Evolutionary conservation across 2,888 invertebrate species (phyloP), one percentile per base, ranked within the genome.

Genomic region (Ferdinandea cuprea): DNA sequence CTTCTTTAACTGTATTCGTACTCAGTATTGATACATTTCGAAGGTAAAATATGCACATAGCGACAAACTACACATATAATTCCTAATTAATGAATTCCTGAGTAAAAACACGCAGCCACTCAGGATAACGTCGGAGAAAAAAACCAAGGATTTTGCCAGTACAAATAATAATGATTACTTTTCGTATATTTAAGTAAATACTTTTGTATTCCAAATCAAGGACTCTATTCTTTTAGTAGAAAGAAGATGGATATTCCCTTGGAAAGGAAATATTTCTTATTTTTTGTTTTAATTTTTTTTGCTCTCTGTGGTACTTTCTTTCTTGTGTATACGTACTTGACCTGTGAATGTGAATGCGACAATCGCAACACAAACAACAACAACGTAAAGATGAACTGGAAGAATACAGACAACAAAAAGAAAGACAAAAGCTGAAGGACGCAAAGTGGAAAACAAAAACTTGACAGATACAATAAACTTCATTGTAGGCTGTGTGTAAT

Each of bases 401-500:
- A 5, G 15, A 5, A 3, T 2, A 37, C 28, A 4, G 2, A 6
- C 30, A 40, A 32, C n/a, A 42, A 13, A 6, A 13, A 11, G 42
- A 48, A 54, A 37, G 17, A 30, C 9, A 21, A 58, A 15, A 17
- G 15, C 30, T 37, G 17, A 61, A 32, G 30, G 28, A 7, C 15
- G 13, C 19, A 3, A 59, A 32, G 54, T 46, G n/a, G 19, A 61
- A 46, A 69, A 69, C 52, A 48, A 63, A 46, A 63, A 56, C 61
- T 56, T 30, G 61, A 46, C 30, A 77, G 46, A 77, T 46, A 63
- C 54, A 71, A 71, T 40, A 48, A 50, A 56, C 42, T 65, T 52
- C 73, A 30, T 59, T 28, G 65, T 50, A 25, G 35, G 6, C 28
- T 48, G 3, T 32, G 25, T 50, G n/a, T n/a, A n/a, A n/a, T n/a